phyloP scores from a whole-genome alignment of 2,113 vertebrate species.

The Odocoileus hemionus region DNA sequence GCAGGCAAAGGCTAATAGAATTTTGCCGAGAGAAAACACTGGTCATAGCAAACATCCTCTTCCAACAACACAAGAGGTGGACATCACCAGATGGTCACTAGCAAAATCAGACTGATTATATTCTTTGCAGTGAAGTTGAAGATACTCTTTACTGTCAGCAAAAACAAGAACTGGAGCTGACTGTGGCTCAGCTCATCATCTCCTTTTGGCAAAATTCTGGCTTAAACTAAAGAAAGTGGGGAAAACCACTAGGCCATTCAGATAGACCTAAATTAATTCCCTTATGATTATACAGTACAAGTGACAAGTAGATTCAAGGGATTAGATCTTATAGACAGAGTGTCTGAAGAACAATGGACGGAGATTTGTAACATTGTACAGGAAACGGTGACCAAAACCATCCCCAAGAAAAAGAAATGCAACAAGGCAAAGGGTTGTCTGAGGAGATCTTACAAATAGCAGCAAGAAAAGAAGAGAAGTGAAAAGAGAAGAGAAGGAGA shows the following conservation, averaged over 20 bases:
- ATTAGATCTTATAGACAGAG: neutral
- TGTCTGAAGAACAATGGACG: neutral
- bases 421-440: neutral
- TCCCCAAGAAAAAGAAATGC: neutral
- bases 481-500: neutral
- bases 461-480: neutral
- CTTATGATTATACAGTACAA: neutral
- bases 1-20: neutral
- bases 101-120: neutral
- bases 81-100: neutral
- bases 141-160: neutral
- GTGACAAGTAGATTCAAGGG: neutral
- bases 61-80: neutral
- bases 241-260: neutral
- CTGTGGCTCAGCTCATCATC: neutral
- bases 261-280: neutral
- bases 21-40: neutral
- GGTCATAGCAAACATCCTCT: neutral
- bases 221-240: neutral
- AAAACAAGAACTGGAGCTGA: neutral
- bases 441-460: neutral
- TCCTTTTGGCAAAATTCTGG: neutral
- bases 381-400: neutral
- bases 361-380: neutral
- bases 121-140: neutral